Conservation (phyloP, 2,888 invertebrate genomes). For the Callosobruchus maculatus region DNA sequence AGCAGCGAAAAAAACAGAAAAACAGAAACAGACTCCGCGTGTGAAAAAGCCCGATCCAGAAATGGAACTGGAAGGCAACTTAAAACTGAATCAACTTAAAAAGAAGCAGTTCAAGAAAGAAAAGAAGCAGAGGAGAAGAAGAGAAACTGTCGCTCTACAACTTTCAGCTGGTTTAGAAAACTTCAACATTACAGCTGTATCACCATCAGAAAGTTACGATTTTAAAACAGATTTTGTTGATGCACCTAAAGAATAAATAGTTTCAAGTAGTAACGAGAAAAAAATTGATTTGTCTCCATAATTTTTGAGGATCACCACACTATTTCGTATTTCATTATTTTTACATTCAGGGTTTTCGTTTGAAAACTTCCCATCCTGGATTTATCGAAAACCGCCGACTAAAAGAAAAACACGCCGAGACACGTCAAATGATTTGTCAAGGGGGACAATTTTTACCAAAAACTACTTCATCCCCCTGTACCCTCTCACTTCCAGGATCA, state of each 20-base stretch:
- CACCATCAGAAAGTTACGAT: conserved; percentile 51
- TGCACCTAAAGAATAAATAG: not conserved
- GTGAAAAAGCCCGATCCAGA: conserved; percentile 56
- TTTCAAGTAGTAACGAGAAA: not conserved
- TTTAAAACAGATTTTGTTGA: conserved; percentile 58
- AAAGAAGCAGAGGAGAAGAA: conserved; percentile 56
- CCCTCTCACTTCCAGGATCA: too few relatives aligned
- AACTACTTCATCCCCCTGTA: too few relatives aligned
- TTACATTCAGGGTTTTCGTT: too few relatives aligned
- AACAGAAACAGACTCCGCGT: conserved; percentile 33
- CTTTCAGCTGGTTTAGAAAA: conserved; percentile 64
- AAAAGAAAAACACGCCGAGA: too few relatives aligned
- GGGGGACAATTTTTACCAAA: too few relatives aligned
- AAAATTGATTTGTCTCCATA: not conserved
- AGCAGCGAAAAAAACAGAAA: conserved; percentile 20
- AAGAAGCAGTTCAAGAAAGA: conserved; percentile 66
- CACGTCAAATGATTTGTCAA: too few relatives aligned
- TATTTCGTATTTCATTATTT: too few relatives aligned
- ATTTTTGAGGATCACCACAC: too few relatives aligned
- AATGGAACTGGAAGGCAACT: conserved; percentile 68
- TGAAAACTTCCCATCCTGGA: too few relatives aligned
- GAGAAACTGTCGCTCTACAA: conserved; percentile 61
- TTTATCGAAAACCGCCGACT: too few relatives aligned
- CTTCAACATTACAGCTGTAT: conserved; percentile 45
- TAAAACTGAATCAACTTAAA: conserved; percentile 56